Conservation (phyloP, 2,888 invertebrate species). For the Synergus umbraculus region DNA sequence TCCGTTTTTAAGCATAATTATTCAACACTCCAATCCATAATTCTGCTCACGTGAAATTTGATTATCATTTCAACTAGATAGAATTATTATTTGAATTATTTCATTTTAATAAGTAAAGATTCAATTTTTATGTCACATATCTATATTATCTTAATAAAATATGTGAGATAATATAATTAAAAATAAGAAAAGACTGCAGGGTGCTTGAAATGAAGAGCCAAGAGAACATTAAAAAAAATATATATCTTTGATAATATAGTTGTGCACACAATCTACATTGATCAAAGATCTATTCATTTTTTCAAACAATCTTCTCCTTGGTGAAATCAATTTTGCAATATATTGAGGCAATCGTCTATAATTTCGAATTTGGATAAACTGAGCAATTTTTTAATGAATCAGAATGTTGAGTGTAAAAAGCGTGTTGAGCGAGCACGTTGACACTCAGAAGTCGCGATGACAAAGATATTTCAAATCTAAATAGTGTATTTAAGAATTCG, state of each 20-base stretch:
- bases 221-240: conserved; percentile 12
- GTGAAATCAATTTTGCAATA: not conserved
- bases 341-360: not conserved
- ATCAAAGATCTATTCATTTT: not conserved
- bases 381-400: not conserved
- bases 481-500: conserved; percentile 38
- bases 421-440: conserved; percentile 15
- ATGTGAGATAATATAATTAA: not conserved
- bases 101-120: not conserved
- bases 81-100: not conserved
- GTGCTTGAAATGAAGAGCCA: conserved; percentile 12
- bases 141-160: not conserved
- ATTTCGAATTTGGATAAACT: not conserved
- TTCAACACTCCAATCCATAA: conserved; percentile 5
- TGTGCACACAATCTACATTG: not conserved
- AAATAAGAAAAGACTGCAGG: not conserved
- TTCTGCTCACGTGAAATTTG: conserved; percentile 28
- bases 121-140: not conserved
- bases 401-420: not conserved
- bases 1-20: conserved; percentile 16
- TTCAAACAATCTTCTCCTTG: not conserved
- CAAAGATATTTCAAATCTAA: conserved; percentile 20
- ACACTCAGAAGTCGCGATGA: conserved; percentile 17
- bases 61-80: not conserved
- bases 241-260: not conserved